Evolutionary conservation across 2,113 vertebrate species (phyloP).

Genomic region (Aphyosemion australe): DNA sequence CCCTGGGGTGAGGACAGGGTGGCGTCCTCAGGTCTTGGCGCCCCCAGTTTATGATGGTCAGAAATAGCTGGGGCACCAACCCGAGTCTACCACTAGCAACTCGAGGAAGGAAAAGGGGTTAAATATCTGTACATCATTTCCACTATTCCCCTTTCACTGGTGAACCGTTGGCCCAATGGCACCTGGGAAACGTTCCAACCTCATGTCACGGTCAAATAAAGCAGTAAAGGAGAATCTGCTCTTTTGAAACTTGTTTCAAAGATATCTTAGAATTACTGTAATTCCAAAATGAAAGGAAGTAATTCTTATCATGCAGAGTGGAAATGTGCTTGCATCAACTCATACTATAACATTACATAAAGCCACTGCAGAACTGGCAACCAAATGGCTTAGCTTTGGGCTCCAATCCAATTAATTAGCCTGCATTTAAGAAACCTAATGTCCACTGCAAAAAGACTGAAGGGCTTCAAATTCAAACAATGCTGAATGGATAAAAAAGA

Average conservation of each 20-base stretch:
- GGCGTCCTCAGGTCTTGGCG: slow-evolving; percentile 79
- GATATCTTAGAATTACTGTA: neutral
- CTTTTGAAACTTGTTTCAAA: neutral
- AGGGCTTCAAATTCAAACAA: slow-evolving; percentile 31
- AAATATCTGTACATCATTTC: slow-evolving; percentile 44
- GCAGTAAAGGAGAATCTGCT: neutral
- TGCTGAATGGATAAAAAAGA: slow-evolving; percentile 11
- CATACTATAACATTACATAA: slow-evolving; percentile 20
- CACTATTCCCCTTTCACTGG: slow-evolving; percentile 9
- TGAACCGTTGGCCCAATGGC: neutral
- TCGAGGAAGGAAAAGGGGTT: slow-evolving; percentile 38
- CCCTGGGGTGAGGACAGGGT: slow-evolving; percentile 72
- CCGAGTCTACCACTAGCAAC: slow-evolving; percentile 39
- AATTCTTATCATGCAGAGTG: neutral
- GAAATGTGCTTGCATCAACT: slow-evolving; percentile 22
- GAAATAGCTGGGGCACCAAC: slow-evolving; percentile 75
- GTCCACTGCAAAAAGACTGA: slow-evolving; percentile 37
- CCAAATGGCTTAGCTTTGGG: slow-evolving; percentile 36
- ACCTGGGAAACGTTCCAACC: neutral
- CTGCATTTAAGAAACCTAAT: slow-evolving; percentile 31
- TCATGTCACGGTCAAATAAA: neutral
- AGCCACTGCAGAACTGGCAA: slow-evolving; percentile 36
- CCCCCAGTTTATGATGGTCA: slow-evolving; percentile 72
- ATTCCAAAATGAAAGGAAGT: neutral
- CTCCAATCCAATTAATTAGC: slow-evolving; percentile 63